A percentile compares a stretch with the other conserved stretches of the same genome.
These are phyloP conservation scores for Antechinus flavipes DNA, from an alignment of 2,113 vertebrate genomes.

Conservation along the genomic window DNA sequence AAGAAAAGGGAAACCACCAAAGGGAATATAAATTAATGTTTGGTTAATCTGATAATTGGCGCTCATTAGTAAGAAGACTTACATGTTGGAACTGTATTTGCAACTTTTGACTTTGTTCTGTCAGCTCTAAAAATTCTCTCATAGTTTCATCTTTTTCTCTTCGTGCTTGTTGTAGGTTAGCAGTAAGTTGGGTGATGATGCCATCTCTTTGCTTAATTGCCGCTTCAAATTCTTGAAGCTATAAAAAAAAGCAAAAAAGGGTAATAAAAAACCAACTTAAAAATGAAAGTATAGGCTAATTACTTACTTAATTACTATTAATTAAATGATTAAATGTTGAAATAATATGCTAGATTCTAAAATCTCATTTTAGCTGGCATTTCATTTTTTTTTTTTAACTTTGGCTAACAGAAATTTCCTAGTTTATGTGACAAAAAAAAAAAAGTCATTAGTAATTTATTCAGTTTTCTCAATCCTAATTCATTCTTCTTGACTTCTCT, in stretches of 20 bases:
- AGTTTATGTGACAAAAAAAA: too few species aligned
- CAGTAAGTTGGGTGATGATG: slow-evolving; percentile 97
- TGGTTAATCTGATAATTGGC: slow-evolving; percentile 47
- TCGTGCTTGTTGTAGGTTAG: slow-evolving; percentile 96
- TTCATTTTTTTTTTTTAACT: not conserved
- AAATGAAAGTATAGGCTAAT: not conserved
- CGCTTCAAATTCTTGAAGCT: slow-evolving; percentile 98
- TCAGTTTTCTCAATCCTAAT: not conserved
- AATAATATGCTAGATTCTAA: not conserved
- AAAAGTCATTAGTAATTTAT: too few species aligned
- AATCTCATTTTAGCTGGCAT: not conserved
- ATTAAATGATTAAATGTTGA: not conserved
- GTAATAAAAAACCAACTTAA: not conserved
- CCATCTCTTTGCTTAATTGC: slow-evolving; percentile 97
- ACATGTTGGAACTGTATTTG: slow-evolving; percentile 98
- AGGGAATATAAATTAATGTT: slow-evolving; percentile 27
- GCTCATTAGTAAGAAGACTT: slow-evolving; percentile 65
- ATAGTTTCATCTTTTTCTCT: slow-evolving; percentile 96
- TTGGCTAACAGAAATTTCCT: too few species aligned
- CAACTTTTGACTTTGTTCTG: slow-evolving; percentile 96
- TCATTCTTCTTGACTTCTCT: not conserved
- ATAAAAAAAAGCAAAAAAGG: slow-evolving; percentile 40
- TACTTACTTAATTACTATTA: too few species aligned
- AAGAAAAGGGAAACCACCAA: slow-evolving; percentile 4
- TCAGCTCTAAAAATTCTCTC: slow-evolving; percentile 95